Evolutionary conservation across 2,113 vertebrate species (phyloP).

Genomic region (Hemiprocne comata): DNA sequence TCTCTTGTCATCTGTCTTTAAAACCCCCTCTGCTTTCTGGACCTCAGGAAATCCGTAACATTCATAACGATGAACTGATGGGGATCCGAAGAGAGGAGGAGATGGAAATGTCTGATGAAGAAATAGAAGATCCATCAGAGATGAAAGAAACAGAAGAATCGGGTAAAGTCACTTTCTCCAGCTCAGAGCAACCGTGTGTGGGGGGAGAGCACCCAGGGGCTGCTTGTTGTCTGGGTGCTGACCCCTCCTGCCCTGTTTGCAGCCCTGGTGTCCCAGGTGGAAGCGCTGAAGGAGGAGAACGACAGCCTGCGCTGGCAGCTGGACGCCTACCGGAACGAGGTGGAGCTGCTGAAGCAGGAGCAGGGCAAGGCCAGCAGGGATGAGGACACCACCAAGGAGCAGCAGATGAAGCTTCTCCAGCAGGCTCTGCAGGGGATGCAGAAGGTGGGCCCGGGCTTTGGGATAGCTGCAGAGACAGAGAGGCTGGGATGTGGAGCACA

Average conservation of each 20-base stretch:
- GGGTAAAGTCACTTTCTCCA: constrained; percentile 74
- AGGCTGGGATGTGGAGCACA: neutral
- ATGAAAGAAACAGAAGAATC: constrained; percentile 90
- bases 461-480: neutral
- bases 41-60: constrained; percentile 93
- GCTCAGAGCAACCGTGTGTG: neutral
- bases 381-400: constrained; percentile 88
- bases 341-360: constrained; percentile 94
- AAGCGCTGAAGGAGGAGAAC: constrained; percentile 93
- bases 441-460: constrained; percentile 78
- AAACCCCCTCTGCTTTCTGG: constrained; percentile 25
- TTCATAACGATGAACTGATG: constrained; percentile 97
- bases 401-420: constrained; percentile 93
- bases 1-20: neutral
- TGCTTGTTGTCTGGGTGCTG: neutral
- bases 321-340: constrained; percentile 93
- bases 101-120: constrained; percentile 99
- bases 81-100: constrained; percentile 94
- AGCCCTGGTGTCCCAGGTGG: constrained; percentile 85
- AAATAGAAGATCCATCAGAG: constrained; percentile 85
- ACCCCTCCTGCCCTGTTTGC: neutral
- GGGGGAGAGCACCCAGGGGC: too few species aligned
- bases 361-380: constrained; percentile 87
- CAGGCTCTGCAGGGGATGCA: constrained; percentile 97
- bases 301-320: constrained; percentile 96